Percentiles rank a stretch among this genome's conserved stretches.
Evolutionary conservation across 1,140 invertebrate genomes (phyloP).

Genomic region (Chlorops oryzae): DNA sequence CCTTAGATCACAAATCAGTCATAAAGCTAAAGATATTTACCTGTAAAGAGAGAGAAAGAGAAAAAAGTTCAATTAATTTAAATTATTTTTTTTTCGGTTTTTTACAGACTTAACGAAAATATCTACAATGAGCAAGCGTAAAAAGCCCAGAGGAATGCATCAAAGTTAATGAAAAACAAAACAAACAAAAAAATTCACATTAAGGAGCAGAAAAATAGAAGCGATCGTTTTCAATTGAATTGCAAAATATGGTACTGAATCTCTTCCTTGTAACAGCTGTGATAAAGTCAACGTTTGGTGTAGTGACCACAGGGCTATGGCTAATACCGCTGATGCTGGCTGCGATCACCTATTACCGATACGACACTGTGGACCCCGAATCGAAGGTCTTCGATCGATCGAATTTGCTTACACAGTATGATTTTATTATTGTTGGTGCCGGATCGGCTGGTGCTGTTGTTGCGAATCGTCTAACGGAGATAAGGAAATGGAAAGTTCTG

Average conservation of each 20-base stretch:
- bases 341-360: conserved; percentile 74
- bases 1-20: too few species aligned
- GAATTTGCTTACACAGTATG: conserved; percentile 61
- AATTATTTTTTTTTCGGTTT: too few species aligned
- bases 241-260: conserved; percentile 59
- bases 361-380: conserved; percentile 75
- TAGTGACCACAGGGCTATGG: conserved; percentile 70
- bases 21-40: too few species aligned
- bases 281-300: conserved; percentile 64
- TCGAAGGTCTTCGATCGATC: conserved; percentile 58
- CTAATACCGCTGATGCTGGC: conserved; percentile 73
- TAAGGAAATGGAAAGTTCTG: conserved; percentile 72
- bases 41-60: too few species aligned
- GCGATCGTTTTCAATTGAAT: background rate
- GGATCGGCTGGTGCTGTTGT: conserved; percentile 76
- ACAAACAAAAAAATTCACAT: background rate
- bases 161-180: background rate
- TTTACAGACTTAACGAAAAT: background rate
- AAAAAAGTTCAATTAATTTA: too few species aligned
- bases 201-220: background rate
- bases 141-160: conserved; percentile 3
- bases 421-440: conserved; percentile 82
- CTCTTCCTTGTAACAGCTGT: conserved; percentile 67
- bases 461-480: conserved; percentile 81
- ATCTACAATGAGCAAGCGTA: conserved; percentile 16